These are phyloP conservation scores for Hesperophylax magnus DNA, from an alignment of 1,140 invertebrate species.

Conservation along the genomic window DNA sequence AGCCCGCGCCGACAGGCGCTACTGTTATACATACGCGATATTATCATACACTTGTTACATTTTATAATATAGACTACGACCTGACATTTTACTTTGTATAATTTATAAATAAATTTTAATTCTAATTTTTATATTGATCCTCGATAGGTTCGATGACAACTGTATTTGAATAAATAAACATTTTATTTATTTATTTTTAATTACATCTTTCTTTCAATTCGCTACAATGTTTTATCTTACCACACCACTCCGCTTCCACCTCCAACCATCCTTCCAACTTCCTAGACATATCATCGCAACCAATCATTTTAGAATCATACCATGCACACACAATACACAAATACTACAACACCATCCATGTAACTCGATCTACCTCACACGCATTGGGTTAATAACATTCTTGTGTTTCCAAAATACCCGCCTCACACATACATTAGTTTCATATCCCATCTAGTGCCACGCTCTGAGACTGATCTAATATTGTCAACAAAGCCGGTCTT, in stretches of 20 bases:
- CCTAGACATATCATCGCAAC: not conserved
- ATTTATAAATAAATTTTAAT: slow-evolving; percentile 58
- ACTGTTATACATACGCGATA: slow-evolving; percentile 62
- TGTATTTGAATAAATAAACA: slow-evolving; percentile 58
- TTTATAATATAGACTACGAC: slow-evolving; percentile 56
- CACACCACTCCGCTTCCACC: not conserved
- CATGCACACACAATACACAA: not conserved
- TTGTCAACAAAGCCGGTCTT: slow-evolving; percentile 16
- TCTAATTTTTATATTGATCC: slow-evolving; percentile 59
- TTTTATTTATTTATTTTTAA: slow-evolving; percentile 59
- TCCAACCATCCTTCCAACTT: not conserved
- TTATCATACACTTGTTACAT: slow-evolving; percentile 58
- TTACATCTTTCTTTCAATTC: slow-evolving; percentile 49
- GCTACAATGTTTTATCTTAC: slow-evolving; percentile 36
- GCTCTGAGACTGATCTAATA: slow-evolving; percentile 9
- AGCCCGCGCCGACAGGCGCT: slow-evolving; percentile 88
- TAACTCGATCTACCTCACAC: slow-evolving; percentile 11
- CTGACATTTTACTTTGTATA: slow-evolving; percentile 58
- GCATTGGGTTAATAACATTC: not conserved
- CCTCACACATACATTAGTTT: too few species aligned
- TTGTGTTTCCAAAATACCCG: not conserved
- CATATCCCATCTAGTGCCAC: not conserved
- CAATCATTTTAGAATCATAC: not conserved
- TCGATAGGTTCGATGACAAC: slow-evolving; percentile 54
- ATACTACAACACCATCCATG: not conserved